A percentile compares a stretch with the other conserved stretches of the same genome.
Evolutionary conservation across 92 coral and sea anemone species (phyloP).

Genomic region (Actinostola sp.): DNA sequence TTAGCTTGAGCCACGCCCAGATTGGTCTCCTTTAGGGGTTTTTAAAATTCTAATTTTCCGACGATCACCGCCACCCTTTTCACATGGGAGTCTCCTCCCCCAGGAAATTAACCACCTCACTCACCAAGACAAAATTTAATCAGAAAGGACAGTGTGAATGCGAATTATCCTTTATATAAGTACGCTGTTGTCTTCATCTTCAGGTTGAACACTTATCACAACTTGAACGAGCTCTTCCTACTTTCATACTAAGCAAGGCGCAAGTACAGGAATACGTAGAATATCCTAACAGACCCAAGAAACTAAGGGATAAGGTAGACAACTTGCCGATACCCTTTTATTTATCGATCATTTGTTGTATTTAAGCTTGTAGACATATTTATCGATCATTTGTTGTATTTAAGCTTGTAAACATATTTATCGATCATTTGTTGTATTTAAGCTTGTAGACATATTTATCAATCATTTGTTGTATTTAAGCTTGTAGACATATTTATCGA

Average conservation of each 20-base stretch:
- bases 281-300: slow-evolving; percentile 81
- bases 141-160: too few relatives aligned
- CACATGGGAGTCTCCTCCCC: too few relatives aligned
- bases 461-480: neutral
- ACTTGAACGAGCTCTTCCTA: slow-evolving; percentile 87
- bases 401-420: neutral
- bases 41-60: too few relatives aligned
- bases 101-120: too few relatives aligned
- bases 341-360: neutral
- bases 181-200: neutral
- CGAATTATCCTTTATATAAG: neutral
- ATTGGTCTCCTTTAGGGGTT: too few relatives aligned
- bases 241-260: slow-evolving; percentile 76
- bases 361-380: neutral
- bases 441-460: neutral
- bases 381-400: neutral
- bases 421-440: neutral
- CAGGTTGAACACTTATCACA: slow-evolving; percentile 91
- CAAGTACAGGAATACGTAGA: slow-evolving; percentile 80
- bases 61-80: too few relatives aligned
- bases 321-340: neutral
- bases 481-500: neutral
- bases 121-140: too few relatives aligned
- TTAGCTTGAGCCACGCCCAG: too few relatives aligned
- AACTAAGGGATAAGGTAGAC: slow-evolving; percentile 71